Evolutionary conservation across 2,113 vertebrate genomes (phyloP).

Genomic region (cattle (Bos taurus)): DNA sequence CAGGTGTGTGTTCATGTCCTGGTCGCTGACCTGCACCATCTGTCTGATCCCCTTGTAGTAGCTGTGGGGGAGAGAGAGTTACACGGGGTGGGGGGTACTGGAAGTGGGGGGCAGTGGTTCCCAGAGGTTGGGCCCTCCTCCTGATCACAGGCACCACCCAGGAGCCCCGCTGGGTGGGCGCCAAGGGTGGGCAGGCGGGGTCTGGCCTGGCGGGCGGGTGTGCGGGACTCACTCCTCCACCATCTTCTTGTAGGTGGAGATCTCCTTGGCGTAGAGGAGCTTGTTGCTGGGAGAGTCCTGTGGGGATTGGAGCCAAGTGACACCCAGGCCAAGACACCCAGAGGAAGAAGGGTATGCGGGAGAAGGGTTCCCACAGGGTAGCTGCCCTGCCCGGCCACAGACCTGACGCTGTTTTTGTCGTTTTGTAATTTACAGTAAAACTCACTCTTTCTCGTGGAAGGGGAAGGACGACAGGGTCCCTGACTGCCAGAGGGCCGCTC

Average conservation of each 20-base stretch:
- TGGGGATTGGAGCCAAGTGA: conserved; percentile 6
- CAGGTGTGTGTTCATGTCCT: conserved; percentile 99
- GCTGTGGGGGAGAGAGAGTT: conserved; percentile 71
- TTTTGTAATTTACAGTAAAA: background rate
- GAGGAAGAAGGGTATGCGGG: fast-evolving
- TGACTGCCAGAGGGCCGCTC: background rate
- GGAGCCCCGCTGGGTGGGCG: background rate
- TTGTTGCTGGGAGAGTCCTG: conserved; percentile 99
- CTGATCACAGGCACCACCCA: background rate
- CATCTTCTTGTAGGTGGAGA: conserved; percentile 99
- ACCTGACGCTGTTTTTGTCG: fast-evolving
- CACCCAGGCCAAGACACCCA: background rate
- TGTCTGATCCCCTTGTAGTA: conserved; percentile 97
- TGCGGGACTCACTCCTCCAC: conserved; percentile 94
- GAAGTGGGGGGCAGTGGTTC: background rate
- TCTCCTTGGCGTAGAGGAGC: conserved; percentile 98
- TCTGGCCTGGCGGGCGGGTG: fast-evolving
- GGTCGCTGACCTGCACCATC: conserved; percentile 97
- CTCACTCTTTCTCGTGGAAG: fast-evolving
- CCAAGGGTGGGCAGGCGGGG: fast-evolving
- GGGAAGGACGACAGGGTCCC: fast-evolving
- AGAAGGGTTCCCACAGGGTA: background rate
- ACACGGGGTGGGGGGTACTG: background rate
- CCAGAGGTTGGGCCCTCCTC: background rate
- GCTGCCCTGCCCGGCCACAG: background rate